These are phyloP conservation scores for Microtus ochrogaster DNA, from an alignment of 2,113 vertebrate species.

Conservation along the genomic window DNA sequence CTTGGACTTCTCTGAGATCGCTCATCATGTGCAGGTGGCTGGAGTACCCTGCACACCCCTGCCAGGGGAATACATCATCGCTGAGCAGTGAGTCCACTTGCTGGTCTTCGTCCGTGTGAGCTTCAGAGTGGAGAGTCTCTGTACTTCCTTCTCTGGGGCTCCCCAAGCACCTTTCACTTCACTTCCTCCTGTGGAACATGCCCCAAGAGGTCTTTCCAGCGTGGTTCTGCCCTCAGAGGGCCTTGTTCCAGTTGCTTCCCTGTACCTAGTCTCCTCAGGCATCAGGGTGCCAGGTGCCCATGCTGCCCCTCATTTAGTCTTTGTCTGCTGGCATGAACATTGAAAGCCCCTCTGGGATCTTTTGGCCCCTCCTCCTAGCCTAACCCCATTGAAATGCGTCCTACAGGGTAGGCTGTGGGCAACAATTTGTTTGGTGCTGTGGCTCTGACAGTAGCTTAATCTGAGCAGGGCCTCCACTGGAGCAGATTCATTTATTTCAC, in stretches of 20 bases:
- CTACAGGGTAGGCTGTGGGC: constrained; percentile 83
- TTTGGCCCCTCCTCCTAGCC: constrained; percentile 9
- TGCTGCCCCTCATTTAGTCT: neutral
- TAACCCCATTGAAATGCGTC: constrained; percentile 89
- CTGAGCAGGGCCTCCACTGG: constrained; percentile 86
- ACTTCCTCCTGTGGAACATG: neutral
- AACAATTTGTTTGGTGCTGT: constrained; percentile 91
- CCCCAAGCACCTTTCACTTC: neutral
- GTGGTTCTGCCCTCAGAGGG: too few species aligned
- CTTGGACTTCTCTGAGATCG: constrained; percentile 95
- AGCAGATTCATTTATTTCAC: constrained; percentile 92
- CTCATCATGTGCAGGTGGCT: constrained; percentile 94
- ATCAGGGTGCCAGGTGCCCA: neutral
- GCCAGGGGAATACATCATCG: constrained; percentile 94
- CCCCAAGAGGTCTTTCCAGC: neutral
- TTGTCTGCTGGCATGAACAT: constrained; percentile 48
- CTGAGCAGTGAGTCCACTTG: constrained; percentile 94
- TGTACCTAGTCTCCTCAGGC: neutral
- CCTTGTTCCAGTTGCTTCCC: neutral
- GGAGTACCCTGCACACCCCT: constrained; percentile 94
- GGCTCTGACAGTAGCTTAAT: constrained; percentile 92
- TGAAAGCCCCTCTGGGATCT: neutral
- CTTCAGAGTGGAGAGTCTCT: neutral
- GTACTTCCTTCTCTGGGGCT: neutral
- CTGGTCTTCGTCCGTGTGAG: neutral